Base-by-base conservation (phyloP, 2,888 invertebrate genomes). In the Leucoma salicis region DNA sequence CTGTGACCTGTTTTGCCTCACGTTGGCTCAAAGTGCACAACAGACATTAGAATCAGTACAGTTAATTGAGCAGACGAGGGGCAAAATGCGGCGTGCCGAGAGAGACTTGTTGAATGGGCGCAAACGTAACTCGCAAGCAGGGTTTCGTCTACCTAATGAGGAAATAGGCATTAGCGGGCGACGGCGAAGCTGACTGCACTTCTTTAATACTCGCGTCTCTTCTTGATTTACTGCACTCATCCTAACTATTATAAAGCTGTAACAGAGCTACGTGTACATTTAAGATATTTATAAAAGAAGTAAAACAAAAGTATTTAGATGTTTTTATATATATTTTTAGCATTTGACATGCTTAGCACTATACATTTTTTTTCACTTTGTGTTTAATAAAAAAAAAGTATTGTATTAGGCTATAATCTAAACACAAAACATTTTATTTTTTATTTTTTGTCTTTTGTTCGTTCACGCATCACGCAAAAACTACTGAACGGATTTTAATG, bases 101-200 rank as follows among this genome's bases (percentile, higher is more conserved):
- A 43, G 66, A 53, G 57, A 55, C 49, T 63, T 66, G 67, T 66
- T 82, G 82, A 83, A 84, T 80, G 83, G 78, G 70, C 76, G 71
- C 72, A 70, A 63, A 54, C 60, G 49, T 56, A 55, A 33, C 53
- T 57, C 66, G 61, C 70, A 56, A 59, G 67, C 79, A 75, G 78
- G 74, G 77, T 74, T 70, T 74, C 60, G 63, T 44, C 60, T 57
- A 66, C 57, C 72, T 88, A 88, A 89, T 89, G 88, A 89, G 88
- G 88, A 89, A 87, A 87, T 84, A 88, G 70, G 83, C 88, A 89
- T 89, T 89, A 89, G 82, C 84, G 74, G 77, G 72, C 78, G 78
- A 75, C 80, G 78, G 76, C 79, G 77, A 74, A 75, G 73, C 70
- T 63, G 67, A 78, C 62, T 82, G 82, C 83, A 83, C 66, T 81